Percentiles rank a stretch among this genome's conserved stretches.
Evolutionary conservation across 2,797 vertebrate species (phyloP).

Genomic region (Taeniopygia guttata): DNA sequence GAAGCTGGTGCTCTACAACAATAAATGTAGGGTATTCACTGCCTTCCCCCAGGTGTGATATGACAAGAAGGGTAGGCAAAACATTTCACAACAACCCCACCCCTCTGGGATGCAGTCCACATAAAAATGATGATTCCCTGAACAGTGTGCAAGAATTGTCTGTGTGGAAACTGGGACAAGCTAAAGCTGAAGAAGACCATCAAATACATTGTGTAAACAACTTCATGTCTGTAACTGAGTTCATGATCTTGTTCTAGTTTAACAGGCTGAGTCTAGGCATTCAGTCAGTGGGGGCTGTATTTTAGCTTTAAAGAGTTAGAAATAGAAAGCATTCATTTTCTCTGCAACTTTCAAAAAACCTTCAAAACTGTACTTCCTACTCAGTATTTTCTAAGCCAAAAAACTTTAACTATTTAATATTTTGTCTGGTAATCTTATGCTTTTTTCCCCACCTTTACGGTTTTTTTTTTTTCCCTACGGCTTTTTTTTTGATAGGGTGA

Average conservation of each 20-base stretch:
- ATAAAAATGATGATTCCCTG: neutral
- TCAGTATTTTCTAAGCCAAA: neutral
- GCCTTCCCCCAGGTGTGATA: neutral
- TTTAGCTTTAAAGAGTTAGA: neutral
- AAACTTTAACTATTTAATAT: neutral
- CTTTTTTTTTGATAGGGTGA: neutral
- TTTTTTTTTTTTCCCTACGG: neutral
- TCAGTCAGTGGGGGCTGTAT: neutral
- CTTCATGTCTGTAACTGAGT: neutral
- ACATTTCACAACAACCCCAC: neutral
- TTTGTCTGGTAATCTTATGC: neutral
- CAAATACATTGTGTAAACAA: neutral
- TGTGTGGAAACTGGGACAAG: neutral
- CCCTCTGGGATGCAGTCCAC: accelerated
- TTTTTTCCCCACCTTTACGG: neutral
- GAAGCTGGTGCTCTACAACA: neutral
- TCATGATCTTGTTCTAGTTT: neutral
- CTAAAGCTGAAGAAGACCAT: neutral
- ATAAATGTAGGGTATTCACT: neutral
- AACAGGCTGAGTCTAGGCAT: neutral
- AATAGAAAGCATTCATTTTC: neutral
- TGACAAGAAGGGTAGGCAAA: neutral
- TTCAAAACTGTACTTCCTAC: neutral
- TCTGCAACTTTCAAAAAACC: neutral
- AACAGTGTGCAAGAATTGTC: neutral